These are phyloP conservation scores for Etheostoma nigrum DNA, from an alignment of 2,797 vertebrate genomes.

Conservation along the genomic window DNA sequence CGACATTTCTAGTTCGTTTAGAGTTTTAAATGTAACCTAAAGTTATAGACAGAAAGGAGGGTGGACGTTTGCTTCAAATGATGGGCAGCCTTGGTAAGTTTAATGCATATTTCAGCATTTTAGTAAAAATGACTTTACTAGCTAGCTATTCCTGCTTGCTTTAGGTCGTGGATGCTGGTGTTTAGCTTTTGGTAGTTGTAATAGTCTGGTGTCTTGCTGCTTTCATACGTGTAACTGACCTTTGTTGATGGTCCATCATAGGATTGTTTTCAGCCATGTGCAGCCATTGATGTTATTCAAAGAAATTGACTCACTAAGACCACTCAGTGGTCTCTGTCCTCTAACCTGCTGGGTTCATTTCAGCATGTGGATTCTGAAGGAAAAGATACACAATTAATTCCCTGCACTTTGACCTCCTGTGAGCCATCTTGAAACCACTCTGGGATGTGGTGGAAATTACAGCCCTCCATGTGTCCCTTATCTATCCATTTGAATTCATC, in stretches of 20 bases:
- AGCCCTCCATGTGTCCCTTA: conserved; percentile 12
- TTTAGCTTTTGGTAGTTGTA: background rate
- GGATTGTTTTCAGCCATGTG: conserved; percentile 16
- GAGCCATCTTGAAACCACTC: background rate
- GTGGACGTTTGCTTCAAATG: no score
- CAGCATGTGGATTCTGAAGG: conserved; percentile 27
- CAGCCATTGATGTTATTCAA: conserved; percentile 31
- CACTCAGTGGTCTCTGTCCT: conserved; percentile 8
- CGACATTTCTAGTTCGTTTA: no score
- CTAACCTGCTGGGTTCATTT: conserved; percentile 61
- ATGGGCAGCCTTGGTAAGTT: no score
- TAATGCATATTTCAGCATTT: no score
- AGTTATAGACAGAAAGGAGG: no score
- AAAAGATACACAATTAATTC: conserved; percentile 16
- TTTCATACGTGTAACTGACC: conserved; percentile 19
- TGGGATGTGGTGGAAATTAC: background rate
- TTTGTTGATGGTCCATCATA: background rate
- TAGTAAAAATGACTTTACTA: no score
- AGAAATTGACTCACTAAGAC: conserved; percentile 28
- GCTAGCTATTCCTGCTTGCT: no score
- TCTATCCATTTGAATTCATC: conserved; percentile 26
- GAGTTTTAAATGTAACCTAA: no score
- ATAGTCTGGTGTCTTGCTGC: background rate
- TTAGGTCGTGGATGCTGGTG: no score
- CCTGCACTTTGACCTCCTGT: conserved; percentile 40